Conservation (phyloP, 2,797 vertebrate species). For the Sebastes minor region DNA sequence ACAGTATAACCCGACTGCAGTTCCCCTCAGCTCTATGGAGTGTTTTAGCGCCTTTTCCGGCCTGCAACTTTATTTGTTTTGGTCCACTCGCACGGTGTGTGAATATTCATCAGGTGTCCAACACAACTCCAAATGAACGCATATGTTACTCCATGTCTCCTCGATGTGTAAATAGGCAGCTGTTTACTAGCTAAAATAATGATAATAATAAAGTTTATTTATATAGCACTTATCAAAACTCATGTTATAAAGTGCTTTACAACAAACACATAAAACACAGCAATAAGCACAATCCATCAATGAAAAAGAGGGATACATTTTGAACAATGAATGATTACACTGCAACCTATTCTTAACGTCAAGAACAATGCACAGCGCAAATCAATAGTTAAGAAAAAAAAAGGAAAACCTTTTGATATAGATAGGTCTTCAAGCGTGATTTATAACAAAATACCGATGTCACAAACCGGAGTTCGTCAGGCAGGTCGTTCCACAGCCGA, state of each 20-base stretch:
- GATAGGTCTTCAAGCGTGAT: too few relatives aligned
- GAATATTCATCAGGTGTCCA: background rate
- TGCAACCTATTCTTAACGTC: background rate
- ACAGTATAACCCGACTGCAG: background rate
- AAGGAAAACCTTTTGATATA: background rate
- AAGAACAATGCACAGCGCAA: background rate
- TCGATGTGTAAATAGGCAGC: background rate
- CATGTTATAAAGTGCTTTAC: too few relatives aligned
- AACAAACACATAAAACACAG: too few relatives aligned
- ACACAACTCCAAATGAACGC: background rate
- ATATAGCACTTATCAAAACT: too few relatives aligned
- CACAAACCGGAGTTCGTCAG: too few relatives aligned
- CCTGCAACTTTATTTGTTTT: background rate
- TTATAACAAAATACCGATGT: too few relatives aligned
- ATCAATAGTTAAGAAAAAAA: background rate
- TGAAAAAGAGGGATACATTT: too few relatives aligned
- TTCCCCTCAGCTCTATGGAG: background rate
- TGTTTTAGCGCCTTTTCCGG: background rate
- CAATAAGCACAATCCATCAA: too few relatives aligned
- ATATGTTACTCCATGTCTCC: background rate
- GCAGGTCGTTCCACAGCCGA: too few relatives aligned
- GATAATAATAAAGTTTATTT: too few relatives aligned
- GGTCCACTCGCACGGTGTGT: background rate
- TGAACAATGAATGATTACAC: background rate
- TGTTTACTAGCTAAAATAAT: background rate